Evolutionary conservation across 2,888 invertebrate genomes (phyloP).

Genomic region (Phlogophora meticulosa): DNA sequence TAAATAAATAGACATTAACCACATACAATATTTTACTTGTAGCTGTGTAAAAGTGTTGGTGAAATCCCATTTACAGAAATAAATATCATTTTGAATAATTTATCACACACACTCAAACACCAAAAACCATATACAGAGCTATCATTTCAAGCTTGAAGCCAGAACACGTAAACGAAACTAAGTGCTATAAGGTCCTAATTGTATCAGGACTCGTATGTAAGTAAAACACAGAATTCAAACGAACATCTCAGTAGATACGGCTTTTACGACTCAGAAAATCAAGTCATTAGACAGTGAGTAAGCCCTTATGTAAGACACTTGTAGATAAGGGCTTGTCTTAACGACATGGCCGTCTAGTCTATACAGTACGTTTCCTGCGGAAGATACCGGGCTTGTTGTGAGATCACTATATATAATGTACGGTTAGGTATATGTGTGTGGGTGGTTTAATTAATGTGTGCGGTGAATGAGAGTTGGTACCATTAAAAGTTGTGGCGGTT

Average conservation of each 20-base stretch:
- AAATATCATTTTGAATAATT: too few species aligned
- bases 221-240: conserved; percentile 44
- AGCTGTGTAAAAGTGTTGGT: too few species aligned
- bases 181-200: conserved; percentile 15
- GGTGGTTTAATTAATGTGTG: conserved; percentile 22
- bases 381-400: conserved; percentile 43
- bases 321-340: conserved; percentile 83
- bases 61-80: too few species aligned
- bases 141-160: conserved; percentile 4
- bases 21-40: too few species aligned
- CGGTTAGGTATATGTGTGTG: neutral
- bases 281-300: conserved; percentile 82
- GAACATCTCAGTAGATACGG: conserved; percentile 54
- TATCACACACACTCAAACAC: too few species aligned
- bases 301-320: conserved; percentile 80
- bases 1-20: too few species aligned
- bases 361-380: conserved; percentile 74
- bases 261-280: conserved; percentile 82
- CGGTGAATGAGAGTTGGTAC: neutral
- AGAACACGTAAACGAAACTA: conserved; percentile 7
- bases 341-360: conserved; percentile 81
- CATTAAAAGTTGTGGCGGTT: neutral
- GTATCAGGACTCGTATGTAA: conserved; percentile 30
- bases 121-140: neutral
- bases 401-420: conserved; percentile 15